Percentiles rank a stretch among this genome's conserved stretches.
Conservation (phyloP, 2,797 vertebrate species). For the Lacerta viridis region DNA sequence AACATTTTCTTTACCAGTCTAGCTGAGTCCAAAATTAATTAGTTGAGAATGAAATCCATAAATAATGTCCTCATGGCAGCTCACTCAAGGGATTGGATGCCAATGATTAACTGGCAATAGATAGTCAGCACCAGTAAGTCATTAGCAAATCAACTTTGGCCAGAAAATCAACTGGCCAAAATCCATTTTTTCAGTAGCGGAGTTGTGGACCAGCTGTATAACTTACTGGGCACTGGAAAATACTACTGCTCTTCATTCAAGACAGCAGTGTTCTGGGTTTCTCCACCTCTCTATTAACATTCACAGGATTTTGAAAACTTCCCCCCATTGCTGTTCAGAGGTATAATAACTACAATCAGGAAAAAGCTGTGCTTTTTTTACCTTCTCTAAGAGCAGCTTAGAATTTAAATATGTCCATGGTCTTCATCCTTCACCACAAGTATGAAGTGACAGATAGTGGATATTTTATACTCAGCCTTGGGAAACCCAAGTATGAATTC, state of each 20-base stretch:
- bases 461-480: not conserved
- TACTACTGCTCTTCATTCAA: not conserved
- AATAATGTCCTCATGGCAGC: not conserved
- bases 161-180: too few relatives aligned
- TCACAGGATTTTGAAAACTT: not conserved
- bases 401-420: not conserved
- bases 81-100: not conserved
- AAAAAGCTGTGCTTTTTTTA: not conserved
- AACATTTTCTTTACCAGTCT: too few relatives aligned
- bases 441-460: not conserved
- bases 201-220: not conserved
- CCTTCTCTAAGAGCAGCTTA: not conserved
- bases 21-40: not conserved
- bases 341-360: not conserved
- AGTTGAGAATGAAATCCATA: not conserved
- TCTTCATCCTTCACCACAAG: not conserved
- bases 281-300: not conserved
- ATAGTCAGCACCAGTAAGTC: too few relatives aligned
- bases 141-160: not conserved
- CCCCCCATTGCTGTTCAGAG: not conserved
- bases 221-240: not conserved
- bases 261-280: not conserved
- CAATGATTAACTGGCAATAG: not conserved
- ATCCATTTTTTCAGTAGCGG: not conserved
- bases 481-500: not conserved